Percentiles rank a stretch among this genome's conserved stretches.
phyloP scores from a whole-genome alignment of 2,888 invertebrate genomes.

The Didymodactylos carnosus region DNA sequence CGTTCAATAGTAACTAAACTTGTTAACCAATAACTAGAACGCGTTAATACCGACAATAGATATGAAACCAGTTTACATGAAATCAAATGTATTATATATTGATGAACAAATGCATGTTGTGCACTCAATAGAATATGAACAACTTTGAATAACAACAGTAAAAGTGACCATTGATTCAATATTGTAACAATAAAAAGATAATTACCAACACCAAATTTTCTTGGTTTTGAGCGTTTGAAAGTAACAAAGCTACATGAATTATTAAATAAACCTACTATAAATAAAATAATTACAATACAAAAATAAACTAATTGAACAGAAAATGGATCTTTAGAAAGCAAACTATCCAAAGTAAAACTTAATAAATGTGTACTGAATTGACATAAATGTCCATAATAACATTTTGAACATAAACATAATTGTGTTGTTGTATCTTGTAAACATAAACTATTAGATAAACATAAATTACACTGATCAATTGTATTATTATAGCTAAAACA shows the following conservation, averaged over 20 bases:
- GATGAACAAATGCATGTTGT: background rate
- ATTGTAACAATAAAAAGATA: background rate
- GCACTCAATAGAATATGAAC: background rate
- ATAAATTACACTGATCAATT: background rate
- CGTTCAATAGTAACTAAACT: background rate
- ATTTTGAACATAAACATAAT: background rate
- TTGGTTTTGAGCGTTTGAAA: background rate
- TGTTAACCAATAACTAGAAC: background rate
- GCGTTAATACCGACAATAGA: background rate
- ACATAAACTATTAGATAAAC: background rate
- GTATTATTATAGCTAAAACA: background rate
- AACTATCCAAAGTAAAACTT: background rate
- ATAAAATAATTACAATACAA: background rate
- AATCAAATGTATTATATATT: background rate
- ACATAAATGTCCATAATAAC: background rate
- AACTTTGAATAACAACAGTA: background rate
- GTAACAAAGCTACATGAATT: background rate
- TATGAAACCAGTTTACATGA: background rate
- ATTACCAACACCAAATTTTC: background rate
- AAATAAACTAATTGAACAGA: background rate
- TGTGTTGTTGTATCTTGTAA: background rate
- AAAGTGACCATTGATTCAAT: background rate
- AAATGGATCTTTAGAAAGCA: background rate
- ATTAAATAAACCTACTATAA: background rate
- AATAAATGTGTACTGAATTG: background rate